Evolutionary conservation across 2,113 vertebrate genomes (phyloP).

Genomic region (Aphyosemion australe): DNA sequence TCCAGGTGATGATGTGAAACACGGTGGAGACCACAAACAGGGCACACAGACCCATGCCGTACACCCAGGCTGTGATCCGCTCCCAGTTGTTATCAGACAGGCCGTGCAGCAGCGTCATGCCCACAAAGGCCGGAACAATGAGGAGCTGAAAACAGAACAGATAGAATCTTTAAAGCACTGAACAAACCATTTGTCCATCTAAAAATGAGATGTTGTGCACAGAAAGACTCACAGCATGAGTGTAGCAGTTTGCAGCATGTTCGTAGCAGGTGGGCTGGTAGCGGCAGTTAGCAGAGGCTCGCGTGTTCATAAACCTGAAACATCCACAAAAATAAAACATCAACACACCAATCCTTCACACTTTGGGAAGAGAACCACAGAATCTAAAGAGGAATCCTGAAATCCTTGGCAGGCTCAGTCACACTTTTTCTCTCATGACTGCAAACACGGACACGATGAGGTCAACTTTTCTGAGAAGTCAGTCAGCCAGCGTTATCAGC

Average conservation of each 20-base stretch:
- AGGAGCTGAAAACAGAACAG: constrained; percentile 63
- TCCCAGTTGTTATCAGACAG: constrained; percentile 92
- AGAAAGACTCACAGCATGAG: constrained; percentile 88
- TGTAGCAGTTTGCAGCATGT: constrained; percentile 98
- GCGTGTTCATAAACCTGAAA: constrained; percentile 97
- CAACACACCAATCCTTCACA: background rate
- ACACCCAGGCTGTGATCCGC: constrained; percentile 93
- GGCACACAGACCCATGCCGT: constrained; percentile 91
- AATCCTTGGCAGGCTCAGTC: no score
- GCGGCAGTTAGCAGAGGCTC: constrained; percentile 92
- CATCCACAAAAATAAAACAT: constrained; percentile 25
- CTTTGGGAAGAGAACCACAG: no score
- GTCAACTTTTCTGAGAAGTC: no score
- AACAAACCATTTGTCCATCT: no score
- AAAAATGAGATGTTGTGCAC: no score
- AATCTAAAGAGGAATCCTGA: no score
- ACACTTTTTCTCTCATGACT: no score
- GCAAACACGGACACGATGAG: no score
- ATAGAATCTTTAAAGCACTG: background rate
- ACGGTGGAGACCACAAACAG: constrained; percentile 96
- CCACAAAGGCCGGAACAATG: constrained; percentile 91
- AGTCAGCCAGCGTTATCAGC: no score
- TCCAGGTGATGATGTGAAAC: constrained; percentile 96
- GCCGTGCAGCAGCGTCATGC: constrained; percentile 89
- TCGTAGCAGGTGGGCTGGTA: constrained; percentile 98